Percentiles rank a stretch among this genome's conserved stretches.
These are phyloP conservation scores for Clitarchus hookeri DNA, from an alignment of 2,888 invertebrate species.

Conservation along the genomic window DNA sequence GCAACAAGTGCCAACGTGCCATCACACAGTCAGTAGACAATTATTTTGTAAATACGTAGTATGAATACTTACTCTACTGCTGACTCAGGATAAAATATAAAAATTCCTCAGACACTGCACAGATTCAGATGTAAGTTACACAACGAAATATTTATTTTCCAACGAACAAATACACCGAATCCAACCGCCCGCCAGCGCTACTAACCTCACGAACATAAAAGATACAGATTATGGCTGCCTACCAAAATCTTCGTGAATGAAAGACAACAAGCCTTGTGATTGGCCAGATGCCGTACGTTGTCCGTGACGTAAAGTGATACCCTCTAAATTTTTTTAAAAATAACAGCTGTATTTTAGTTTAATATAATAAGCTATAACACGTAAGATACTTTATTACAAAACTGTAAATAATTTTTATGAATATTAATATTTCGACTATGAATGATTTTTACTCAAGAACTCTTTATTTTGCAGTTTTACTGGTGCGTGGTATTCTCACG, in stretches of 20 bases:
- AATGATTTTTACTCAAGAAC: not conserved
- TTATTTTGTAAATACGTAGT: not conserved
- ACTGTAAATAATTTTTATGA: too few relatives aligned
- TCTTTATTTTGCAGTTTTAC: not conserved
- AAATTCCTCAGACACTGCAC: not conserved
- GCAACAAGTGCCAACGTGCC: not conserved
- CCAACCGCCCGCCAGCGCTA: not conserved
- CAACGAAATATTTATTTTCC: not conserved
- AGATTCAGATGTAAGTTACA: not conserved
- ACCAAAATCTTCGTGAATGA: not conserved
- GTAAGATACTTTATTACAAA: too few relatives aligned
- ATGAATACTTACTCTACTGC: not conserved
- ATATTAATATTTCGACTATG: too few relatives aligned
- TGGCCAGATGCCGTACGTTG: not conserved
- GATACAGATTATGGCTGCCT: not conserved
- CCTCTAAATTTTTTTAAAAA: not conserved
- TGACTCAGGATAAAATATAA: not conserved
- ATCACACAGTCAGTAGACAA: not conserved
- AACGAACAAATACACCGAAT: not conserved
- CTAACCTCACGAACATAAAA: not conserved
- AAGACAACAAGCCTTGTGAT: not conserved
- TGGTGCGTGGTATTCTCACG: not conserved
- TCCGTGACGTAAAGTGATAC: not conserved
- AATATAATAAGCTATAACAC: too few relatives aligned
- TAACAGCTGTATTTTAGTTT: not conserved